Percentiles rank a stretch among this genome's conserved stretches.
These are phyloP conservation scores for Recurvirostra avosetta DNA, from an alignment of 2,113 vertebrate genomes.

Conservation along the genomic window DNA sequence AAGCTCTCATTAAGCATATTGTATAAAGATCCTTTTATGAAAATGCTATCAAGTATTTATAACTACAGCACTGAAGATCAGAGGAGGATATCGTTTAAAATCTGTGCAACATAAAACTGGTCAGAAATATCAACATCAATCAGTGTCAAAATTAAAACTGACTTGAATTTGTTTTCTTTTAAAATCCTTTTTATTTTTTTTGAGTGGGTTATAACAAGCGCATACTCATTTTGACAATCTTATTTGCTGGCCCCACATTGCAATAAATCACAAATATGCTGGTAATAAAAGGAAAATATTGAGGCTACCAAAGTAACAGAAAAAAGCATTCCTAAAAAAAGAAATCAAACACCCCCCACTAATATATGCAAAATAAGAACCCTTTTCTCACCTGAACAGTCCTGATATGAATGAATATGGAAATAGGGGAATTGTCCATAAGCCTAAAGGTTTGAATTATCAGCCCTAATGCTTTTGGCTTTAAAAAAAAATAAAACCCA, in stretches of 20 bases:
- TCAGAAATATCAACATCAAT: slow-evolving; percentile 43
- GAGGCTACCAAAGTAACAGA: not conserved
- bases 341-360: not conserved
- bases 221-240: slow-evolving; percentile 54
- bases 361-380: not conserved
- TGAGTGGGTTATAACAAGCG: slow-evolving; percentile 10
- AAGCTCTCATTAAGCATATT: slow-evolving; percentile 62
- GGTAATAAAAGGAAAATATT: slow-evolving; percentile 19
- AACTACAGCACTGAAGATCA: slow-evolving; percentile 46
- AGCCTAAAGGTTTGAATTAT: not conserved
- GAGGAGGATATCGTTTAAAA: slow-evolving; percentile 56
- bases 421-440: not conserved
- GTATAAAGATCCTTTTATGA: slow-evolving; percentile 50
- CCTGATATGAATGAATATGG: not conserved
- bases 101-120: slow-evolving; percentile 31
- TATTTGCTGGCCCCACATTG: slow-evolving; percentile 24
- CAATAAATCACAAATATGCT: slow-evolving; percentile 47
- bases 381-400: not conserved
- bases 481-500: not conserved
- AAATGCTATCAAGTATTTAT: slow-evolving; percentile 56
- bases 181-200: slow-evolving; percentile 38
- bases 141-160: slow-evolving; percentile 35
- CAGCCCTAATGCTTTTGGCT: not conserved
- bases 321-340: not conserved
- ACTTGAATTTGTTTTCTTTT: slow-evolving; percentile 34